phyloP scores from a whole-genome alignment of 2,113 vertebrate genomes.

The Corythornis vintsioides region DNA sequence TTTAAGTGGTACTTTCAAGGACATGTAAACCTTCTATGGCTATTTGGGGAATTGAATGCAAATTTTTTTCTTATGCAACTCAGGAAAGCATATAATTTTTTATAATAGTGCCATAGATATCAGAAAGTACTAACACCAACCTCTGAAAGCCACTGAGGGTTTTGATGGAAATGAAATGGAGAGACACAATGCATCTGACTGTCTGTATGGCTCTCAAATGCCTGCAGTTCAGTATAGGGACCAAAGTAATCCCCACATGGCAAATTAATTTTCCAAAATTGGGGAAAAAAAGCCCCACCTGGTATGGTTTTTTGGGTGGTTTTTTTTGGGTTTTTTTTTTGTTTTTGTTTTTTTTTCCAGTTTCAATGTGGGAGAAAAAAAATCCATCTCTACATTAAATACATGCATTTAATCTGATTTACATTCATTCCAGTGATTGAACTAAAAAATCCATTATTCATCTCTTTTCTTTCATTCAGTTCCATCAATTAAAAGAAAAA shows the following conservation, averaged over 20 bases:
- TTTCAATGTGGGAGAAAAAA: fast-evolving
- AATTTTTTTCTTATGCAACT: constrained; percentile 22
- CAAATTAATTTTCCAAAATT: background rate
- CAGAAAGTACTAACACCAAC: background rate
- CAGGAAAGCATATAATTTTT: background rate
- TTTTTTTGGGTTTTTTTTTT: no score
- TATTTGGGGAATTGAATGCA: constrained; percentile 31
- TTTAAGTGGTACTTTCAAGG: constrained; percentile 7
- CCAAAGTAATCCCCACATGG: background rate
- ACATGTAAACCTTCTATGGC: background rate
- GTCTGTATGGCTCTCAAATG: background rate
- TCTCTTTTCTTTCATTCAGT: background rate
- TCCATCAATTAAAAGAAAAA: background rate
- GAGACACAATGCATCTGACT: background rate
- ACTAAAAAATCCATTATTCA: background rate
- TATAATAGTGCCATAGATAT: background rate
- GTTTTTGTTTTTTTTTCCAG: background rate
- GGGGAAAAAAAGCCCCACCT: background rate
- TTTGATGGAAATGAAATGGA: background rate
- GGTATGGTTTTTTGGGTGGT: no score
- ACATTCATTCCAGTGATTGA: background rate
- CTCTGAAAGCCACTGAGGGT: background rate
- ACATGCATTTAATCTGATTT: background rate
- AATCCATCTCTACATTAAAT: background rate
- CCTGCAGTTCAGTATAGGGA: background rate